These are phyloP conservation scores for Gymnoscopelus braueri DNA, from an alignment of 2,797 vertebrate species.

Conservation along the genomic window DNA sequence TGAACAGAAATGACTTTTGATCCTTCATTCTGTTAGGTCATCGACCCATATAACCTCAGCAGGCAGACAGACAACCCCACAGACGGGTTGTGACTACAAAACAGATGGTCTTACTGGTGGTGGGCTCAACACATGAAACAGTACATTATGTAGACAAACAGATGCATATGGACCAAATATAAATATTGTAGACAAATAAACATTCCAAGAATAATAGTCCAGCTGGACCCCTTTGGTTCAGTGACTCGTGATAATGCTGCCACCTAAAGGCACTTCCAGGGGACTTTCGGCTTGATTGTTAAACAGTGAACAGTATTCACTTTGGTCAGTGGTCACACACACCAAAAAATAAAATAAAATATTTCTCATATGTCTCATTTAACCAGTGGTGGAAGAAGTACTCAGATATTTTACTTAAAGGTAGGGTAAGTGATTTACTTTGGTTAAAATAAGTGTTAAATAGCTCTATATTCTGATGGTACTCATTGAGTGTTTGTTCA, in stretches of 20 bases:
- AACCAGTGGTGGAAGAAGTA: background rate
- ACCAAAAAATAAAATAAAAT: too few species aligned
- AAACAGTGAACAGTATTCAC: conserved; percentile 33
- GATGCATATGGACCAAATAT: conserved; percentile 27
- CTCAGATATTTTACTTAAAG: too few species aligned
- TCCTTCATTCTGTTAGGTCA: conserved; percentile 52
- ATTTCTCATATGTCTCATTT: background rate
- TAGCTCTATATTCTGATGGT: too few species aligned
- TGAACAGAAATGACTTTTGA: conserved; percentile 33
- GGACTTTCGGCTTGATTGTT: conserved; percentile 33
- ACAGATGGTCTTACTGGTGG: conserved; percentile 62
- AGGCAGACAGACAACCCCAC: conserved; percentile 53
- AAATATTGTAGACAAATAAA: conserved; percentile 10
- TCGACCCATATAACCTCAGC: conserved; percentile 56
- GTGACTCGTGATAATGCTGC: conserved; percentile 41
- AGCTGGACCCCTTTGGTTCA: conserved; percentile 4
- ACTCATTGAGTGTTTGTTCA: too few species aligned
- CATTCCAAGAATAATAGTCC: background rate
- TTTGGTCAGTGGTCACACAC: conserved; percentile 35
- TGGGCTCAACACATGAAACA: conserved; percentile 20
- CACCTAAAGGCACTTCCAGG: conserved; percentile 44
- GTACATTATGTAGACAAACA: conserved; percentile 40
- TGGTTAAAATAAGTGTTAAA: too few species aligned
- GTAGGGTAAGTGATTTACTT: too few species aligned
- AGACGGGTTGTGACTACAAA: conserved; percentile 61